Evolutionary conservation across 1,140 invertebrate genomes (phyloP).

Genomic region (Neuroterus valhalla): DNA sequence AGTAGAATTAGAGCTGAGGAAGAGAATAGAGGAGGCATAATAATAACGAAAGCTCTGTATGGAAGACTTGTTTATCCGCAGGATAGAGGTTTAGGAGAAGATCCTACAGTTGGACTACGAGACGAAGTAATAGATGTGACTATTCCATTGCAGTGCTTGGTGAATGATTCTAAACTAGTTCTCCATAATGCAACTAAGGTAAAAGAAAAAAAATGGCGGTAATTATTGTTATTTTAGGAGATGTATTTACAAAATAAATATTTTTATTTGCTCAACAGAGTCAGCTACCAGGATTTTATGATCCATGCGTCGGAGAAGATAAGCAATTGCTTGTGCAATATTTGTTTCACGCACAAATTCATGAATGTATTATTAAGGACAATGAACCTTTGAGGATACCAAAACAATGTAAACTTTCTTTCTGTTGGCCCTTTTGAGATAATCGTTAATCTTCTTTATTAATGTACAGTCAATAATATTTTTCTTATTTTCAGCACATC

Average conservation of each 20-base stretch:
- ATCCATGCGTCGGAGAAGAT: conserved; percentile 94
- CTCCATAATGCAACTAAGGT: conserved; percentile 93
- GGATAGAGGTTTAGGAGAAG: conserved; percentile 56
- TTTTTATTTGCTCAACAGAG: conserved; percentile 79
- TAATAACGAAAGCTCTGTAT: conserved; percentile 92
- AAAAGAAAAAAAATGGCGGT: conserved; percentile 43
- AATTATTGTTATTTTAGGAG: conserved; percentile 1
- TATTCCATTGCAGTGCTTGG: conserved; percentile 93
- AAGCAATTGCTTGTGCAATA: conserved; percentile 93
- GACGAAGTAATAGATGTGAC: conserved; percentile 92
- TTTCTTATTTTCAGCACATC: conserved; percentile 69
- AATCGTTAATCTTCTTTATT: no score
- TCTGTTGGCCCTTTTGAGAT: not conserved
- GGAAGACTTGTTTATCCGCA: conserved; percentile 79
- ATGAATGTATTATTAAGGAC: conserved; percentile 89
- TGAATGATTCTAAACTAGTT: conserved; percentile 91
- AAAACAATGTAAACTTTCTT: conserved; percentile 76
- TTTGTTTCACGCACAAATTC: conserved; percentile 85
- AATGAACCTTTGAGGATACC: conserved; percentile 87
- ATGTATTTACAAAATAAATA: no score
- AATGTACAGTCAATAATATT: conserved; percentile 28
- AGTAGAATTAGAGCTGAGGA: conserved; percentile 85
- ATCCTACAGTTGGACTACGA: conserved; percentile 54
- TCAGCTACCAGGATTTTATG: conserved; percentile 96
- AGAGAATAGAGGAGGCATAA: conserved; percentile 85